Conservation (phyloP, 2,888 invertebrate genomes). For the Metallyticus violacea region DNA sequence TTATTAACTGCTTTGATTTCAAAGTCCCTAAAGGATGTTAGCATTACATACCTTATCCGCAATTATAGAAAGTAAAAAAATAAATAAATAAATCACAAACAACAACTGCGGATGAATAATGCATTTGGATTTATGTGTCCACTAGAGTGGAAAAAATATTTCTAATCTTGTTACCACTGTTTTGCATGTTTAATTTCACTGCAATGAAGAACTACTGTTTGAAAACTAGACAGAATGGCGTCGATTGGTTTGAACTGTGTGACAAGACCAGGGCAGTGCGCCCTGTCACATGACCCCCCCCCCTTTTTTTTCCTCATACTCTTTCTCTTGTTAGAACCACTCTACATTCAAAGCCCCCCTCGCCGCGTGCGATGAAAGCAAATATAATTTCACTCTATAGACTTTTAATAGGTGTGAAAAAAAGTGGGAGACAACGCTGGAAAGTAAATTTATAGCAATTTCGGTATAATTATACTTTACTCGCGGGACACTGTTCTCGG, state of each 20-base stretch:
- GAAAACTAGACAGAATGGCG: not conserved
- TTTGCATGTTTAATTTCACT: not conserved
- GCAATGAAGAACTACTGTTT: not conserved
- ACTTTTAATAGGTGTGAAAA: not conserved
- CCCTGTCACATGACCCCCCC: not conserved
- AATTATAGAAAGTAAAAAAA: no score
- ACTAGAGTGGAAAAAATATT: not conserved
- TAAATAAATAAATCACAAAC: no score
- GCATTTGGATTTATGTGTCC: no score
- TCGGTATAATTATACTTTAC: not conserved
- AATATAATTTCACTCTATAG: not conserved
- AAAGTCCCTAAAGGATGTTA: no score
- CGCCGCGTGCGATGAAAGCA: not conserved
- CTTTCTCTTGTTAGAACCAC: not conserved
- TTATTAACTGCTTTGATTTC: no score
- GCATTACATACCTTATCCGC: no score
- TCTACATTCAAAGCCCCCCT: not conserved
- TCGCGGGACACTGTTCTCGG: not conserved
- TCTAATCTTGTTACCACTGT: not conserved
- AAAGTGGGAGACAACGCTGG: not conserved
- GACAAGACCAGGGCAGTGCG: not conserved
- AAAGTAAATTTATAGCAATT: not conserved
- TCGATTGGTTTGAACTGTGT: not conserved
- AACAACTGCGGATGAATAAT: no score
- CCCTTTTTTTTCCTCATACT: not conserved